These are phyloP conservation scores for Lasioglossum zephyrum DNA, from an alignment of 2,888 invertebrate genomes.

Conservation along the genomic window DNA sequence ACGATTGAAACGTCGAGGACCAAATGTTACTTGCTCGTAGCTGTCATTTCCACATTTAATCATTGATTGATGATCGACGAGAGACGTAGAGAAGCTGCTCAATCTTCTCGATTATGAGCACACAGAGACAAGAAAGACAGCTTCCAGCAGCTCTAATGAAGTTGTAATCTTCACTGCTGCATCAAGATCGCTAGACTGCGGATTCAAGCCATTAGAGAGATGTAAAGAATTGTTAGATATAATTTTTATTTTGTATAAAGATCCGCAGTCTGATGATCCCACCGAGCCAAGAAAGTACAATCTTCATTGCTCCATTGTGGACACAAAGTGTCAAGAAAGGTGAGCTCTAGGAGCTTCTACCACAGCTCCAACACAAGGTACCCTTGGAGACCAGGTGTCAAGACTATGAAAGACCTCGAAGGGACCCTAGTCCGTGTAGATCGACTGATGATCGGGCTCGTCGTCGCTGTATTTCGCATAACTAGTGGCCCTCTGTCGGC, in stretches of 20 bases:
- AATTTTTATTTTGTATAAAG: no score
- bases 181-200: no score
- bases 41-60: background rate
- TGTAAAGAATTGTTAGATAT: no score
- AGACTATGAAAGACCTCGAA: background rate
- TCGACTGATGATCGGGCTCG: background rate
- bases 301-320: background rate
- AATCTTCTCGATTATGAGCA: background rate
- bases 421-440: background rate
- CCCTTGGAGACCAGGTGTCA: background rate
- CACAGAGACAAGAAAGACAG: background rate
- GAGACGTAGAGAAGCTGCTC: background rate
- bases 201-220: no score
- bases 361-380: background rate
- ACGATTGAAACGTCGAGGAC: background rate
- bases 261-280: no score
- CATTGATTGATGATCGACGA: background rate
- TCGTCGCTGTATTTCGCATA: constrained; percentile 42
- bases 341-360: background rate
- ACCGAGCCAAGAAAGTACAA: no score
- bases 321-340: background rate
- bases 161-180: no score
- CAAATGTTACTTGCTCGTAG: background rate
- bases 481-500: background rate
- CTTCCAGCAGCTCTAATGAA: background rate